These are phyloP conservation scores for Tipula vernalis DNA, from an alignment of 2,888 invertebrate genomes.

Conservation along the genomic window DNA sequence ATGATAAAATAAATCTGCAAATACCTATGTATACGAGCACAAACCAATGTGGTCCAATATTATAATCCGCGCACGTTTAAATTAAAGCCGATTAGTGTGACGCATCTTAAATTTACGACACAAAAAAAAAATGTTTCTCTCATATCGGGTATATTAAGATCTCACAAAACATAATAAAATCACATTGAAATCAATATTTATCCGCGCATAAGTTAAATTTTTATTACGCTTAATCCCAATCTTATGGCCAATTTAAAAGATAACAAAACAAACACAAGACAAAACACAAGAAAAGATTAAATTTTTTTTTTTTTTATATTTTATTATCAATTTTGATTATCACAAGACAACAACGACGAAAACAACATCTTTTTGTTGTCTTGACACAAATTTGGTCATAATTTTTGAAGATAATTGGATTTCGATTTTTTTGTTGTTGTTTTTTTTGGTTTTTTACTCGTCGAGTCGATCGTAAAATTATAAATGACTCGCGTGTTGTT, in stretches of 20 bases:
- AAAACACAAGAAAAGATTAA: background rate
- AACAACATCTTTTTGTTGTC: conserved; percentile 4
- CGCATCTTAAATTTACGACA: background rate
- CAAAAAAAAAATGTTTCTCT: background rate
- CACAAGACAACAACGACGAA: background rate
- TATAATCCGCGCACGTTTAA: background rate
- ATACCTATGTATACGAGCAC: background rate
- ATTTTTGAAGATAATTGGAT: background rate
- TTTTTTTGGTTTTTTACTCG: background rate
- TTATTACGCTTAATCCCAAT: background rate
- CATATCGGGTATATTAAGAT: background rate
- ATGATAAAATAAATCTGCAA: too few species aligned
- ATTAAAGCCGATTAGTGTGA: background rate
- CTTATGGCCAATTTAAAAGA: background rate
- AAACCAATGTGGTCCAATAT: background rate
- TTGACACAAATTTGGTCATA: conserved; percentile 4
- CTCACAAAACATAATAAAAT: background rate
- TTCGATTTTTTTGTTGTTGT: background rate
- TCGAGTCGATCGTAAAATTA: background rate
- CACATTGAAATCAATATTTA: background rate
- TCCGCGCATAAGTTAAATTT: background rate
- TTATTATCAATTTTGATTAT: background rate
- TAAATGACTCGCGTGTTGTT: background rate
- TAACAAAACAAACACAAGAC: background rate
- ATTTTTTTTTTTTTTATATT: background rate